phyloP scores from a whole-genome alignment of 2,113 vertebrate genomes.

The Aix galericulata region DNA sequence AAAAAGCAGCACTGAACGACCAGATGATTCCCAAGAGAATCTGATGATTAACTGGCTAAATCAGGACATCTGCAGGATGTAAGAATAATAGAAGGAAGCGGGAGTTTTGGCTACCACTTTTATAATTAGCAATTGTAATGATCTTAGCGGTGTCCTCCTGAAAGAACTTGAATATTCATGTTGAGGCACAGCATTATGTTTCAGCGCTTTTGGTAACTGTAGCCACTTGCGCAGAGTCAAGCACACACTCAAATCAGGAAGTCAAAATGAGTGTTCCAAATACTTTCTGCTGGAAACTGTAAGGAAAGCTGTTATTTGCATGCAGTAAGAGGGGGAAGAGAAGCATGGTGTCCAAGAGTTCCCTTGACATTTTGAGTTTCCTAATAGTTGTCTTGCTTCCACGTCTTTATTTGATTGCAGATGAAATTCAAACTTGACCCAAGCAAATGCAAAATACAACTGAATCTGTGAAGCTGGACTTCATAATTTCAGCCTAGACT shows the following conservation, averaged over 20 bases:
- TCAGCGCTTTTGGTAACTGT: slow-evolving; percentile 27
- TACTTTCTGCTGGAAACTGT: slow-evolving; percentile 36
- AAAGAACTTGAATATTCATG: slow-evolving; percentile 53
- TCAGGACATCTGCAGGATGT: slow-evolving; percentile 80
- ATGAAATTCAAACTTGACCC: slow-evolving; percentile 21
- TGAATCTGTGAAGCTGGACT: background rate
- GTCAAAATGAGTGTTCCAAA: slow-evolving; percentile 27
- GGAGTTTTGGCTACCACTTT: slow-evolving; percentile 61
- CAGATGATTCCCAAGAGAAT: slow-evolving; percentile 66
- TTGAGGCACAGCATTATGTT: slow-evolving; percentile 27
- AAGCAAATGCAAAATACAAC: background rate
- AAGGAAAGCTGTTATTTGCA: slow-evolving; percentile 64
- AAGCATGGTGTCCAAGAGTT: background rate
- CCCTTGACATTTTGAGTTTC: slow-evolving; percentile 21
- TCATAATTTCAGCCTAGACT: rapidly evolving
- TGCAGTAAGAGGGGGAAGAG: slow-evolving; percentile 38
- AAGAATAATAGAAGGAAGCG: slow-evolving; percentile 78
- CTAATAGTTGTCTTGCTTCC: background rate
- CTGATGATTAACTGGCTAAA: slow-evolving; percentile 65
- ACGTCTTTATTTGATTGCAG: too few species aligned
- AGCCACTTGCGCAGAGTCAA: slow-evolving; percentile 42
- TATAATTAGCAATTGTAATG: slow-evolving; percentile 77
- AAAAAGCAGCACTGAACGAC: background rate
- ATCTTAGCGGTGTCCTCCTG: slow-evolving; percentile 62
- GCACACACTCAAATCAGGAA: slow-evolving; percentile 53